Percentiles rank a stretch among this genome's conserved stretches.
Evolutionary conservation across 1,140 invertebrate genomes (phyloP).

Genomic region (Drosophila sechellia): DNA sequence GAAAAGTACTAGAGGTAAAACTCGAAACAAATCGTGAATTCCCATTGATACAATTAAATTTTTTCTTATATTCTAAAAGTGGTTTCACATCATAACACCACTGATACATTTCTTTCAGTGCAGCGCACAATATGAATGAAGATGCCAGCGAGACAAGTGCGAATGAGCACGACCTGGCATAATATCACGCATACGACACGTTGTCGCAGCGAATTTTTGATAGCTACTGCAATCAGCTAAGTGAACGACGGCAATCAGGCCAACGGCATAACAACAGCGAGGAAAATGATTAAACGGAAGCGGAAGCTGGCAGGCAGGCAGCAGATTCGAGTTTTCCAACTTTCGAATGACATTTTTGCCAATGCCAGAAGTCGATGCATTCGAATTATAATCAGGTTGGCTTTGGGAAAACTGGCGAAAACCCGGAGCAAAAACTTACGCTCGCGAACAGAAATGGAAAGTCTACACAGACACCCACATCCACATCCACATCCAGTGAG

Average conservation of each 20-base stretch:
- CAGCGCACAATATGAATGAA: constrained; percentile 42
- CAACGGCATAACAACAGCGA: constrained; percentile 27
- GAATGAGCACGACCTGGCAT: constrained; percentile 48
- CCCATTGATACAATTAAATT: no score
- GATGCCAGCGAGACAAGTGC: constrained; percentile 34
- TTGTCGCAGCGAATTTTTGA: constrained; percentile 44
- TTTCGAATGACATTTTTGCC: constrained; percentile 32
- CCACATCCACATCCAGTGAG: neutral
- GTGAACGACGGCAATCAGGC: constrained; percentile 41
- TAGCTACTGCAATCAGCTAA: constrained; percentile 54
- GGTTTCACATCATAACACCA: fast-evolving
- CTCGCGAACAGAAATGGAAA: constrained; percentile 72
- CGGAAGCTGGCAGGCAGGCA: constrained; percentile 29
- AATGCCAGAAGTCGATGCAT: constrained; percentile 36
- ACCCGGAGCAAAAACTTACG: constrained; percentile 20
- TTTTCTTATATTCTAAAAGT: no score
- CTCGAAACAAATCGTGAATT: no score
- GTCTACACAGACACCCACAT: constrained; percentile 49
- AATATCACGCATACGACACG: constrained; percentile 56
- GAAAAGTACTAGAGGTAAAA: neutral
- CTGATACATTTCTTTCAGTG: neutral
- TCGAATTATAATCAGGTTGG: constrained; percentile 64
- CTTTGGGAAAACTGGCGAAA: neutral
- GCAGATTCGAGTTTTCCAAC: constrained; percentile 15
- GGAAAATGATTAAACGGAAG: constrained; percentile 54